Percentiles rank a stretch among this genome's conserved stretches.
Conservation (phyloP, 2,888 invertebrate genomes). For the Tuta absoluta region DNA sequence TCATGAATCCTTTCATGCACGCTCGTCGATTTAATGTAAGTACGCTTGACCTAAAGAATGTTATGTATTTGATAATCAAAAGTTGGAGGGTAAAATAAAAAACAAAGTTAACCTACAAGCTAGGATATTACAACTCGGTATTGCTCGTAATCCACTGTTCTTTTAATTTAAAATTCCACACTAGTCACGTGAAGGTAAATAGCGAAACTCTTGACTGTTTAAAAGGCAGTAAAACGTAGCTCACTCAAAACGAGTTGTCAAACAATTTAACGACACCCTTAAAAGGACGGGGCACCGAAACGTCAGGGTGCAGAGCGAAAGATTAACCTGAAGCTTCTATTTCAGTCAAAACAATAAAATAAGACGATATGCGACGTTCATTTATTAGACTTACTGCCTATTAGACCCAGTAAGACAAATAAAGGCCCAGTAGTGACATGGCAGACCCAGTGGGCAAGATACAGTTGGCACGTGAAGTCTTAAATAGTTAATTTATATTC, state of each 20-base stretch:
- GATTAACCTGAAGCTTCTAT: constrained; percentile 27
- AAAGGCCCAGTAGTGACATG: no score
- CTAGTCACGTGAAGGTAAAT: neutral
- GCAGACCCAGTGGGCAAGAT: no score
- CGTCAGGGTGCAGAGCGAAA: constrained; percentile 16
- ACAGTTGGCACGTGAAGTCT: no score
- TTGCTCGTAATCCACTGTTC: neutral
- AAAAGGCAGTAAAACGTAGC: constrained; percentile 12
- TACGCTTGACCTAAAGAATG: no score
- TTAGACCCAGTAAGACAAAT: no score
- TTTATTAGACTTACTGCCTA: no score
- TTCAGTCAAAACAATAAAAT: constrained; percentile 33
- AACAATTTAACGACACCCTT: constrained; percentile 27
- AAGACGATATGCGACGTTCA: constrained; percentile 25
- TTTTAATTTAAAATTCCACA: neutral
- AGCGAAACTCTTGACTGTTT: neutral
- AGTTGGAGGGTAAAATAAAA: neutral
- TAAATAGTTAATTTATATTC: no score
- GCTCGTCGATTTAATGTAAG: no score
- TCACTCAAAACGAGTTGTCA: constrained; percentile 15
- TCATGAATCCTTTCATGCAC: no score
- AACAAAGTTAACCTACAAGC: neutral
- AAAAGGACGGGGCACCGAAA: constrained; percentile 22
- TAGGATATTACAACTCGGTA: neutral
- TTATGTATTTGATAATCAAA: no score